Evolutionary conservation across 2,113 vertebrate genomes (phyloP).

Genomic region (Garra rufa): DNA sequence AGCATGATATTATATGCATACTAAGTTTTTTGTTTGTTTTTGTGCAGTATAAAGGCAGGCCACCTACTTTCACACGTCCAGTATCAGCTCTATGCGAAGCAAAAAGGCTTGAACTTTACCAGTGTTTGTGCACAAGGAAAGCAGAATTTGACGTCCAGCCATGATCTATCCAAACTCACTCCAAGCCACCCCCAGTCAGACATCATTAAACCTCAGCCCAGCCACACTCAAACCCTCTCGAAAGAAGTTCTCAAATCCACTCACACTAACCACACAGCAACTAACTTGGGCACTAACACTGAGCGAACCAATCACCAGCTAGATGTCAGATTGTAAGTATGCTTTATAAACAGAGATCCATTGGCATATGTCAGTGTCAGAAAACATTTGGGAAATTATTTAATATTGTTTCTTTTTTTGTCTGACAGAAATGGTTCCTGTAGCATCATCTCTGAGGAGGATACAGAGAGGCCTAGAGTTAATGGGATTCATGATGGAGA

Average conservation of each 20-base stretch:
- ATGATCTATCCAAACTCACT: conserved; percentile 76
- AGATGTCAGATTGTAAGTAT: conserved; percentile 71
- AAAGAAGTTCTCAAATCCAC: conserved; percentile 30
- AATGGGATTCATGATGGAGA: conserved; percentile 78
- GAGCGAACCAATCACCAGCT: conserved; percentile 53
- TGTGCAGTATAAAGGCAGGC: conserved; percentile 89
- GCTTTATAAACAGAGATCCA: not conserved
- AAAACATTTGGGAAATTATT: not conserved
- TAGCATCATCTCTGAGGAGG: conserved; percentile 73
- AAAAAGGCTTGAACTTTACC: conserved; percentile 86
- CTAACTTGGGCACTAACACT: conserved; percentile 31
- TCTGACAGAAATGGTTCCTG: conserved; percentile 82
- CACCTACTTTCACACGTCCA: conserved; percentile 86
- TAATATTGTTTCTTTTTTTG: not conserved
- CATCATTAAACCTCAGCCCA: conserved; percentile 56
- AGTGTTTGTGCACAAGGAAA: conserved; percentile 71
- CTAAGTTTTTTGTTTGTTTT: conserved; percentile 32
- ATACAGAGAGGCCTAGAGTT: conserved; percentile 71
- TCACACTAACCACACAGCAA: conserved; percentile 53
- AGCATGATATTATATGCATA: not conserved
- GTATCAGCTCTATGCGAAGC: conserved; percentile 93
- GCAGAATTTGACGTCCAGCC: conserved; percentile 70
- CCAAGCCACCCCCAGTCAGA: conserved; percentile 54
- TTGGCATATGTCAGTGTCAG: not conserved
- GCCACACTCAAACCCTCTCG: conserved; percentile 45